Base-by-base conservation (phyloP, 2,113 vertebrate species). In the Ophiodon elongatus region DNA sequence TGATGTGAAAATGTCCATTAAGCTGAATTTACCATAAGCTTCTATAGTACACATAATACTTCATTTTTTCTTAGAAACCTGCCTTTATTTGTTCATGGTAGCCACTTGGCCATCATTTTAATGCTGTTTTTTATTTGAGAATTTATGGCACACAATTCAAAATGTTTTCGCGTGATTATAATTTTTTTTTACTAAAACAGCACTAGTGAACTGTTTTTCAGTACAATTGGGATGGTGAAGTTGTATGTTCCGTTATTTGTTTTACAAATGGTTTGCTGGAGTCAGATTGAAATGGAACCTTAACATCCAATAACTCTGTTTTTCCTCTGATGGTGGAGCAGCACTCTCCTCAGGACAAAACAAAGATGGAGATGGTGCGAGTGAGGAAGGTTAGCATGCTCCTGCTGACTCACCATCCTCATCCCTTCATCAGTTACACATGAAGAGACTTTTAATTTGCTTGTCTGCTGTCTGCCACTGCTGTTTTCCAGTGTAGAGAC, bases 321-420 rank as follows among this genome's bases (percentile, higher is more conserved):
- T 90, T 73, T 91, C 82, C 89, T 92, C 57, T 88, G 76, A 76
- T 93, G 94, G 93, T 92, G 90, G 92, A 91, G 84, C 96, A 96
- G 96, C 97, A 96, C 94, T 95, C 95, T 91, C 94, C 97, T 92
- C 96, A 96, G 91, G 97, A 93, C 78, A 92, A 81, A 88, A 59
- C 96, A 92, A 96, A 96, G 93, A 95, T 95, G 93, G 98, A 98
- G 69, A 93, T 95, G 93, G 95, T 97, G 95, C 97, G 97, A 95
- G 97, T 97, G 95, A 98, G 97, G 95, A 99, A 99, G 98, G 98
- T 99, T 95, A 98, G 98, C 94, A 47, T 54, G 19, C 27, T 78
- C 50, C 60, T 17, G 31, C 73, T 59, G 8, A 35, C 41, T 78
- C 23, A 31, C 35, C 62, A 25, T 75, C 41, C 45, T 83, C 79